These are phyloP conservation scores for Lacerta agilis DNA, from an alignment of 2,797 vertebrate species.

Conservation along the genomic window DNA sequence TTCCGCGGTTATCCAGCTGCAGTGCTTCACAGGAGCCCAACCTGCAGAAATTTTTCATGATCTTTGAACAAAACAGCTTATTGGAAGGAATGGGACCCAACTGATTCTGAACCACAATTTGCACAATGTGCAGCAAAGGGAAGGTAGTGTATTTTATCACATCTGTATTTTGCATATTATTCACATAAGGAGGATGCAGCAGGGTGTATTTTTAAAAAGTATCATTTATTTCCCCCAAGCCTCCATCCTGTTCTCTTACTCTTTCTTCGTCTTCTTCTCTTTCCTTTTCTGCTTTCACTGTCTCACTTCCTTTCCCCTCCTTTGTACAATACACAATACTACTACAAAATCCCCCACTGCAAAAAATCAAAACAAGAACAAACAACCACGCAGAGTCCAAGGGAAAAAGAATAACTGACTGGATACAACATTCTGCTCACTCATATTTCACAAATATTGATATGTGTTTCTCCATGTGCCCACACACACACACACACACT, in stretches of 20 bases:
- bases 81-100: not conserved
- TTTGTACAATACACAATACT: not conserved
- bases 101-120: not conserved
- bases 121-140: not conserved
- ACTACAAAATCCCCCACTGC: not conserved
- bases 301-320: too few species aligned
- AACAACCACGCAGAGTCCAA: not conserved
- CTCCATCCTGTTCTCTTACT: not conserved
- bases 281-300: not conserved
- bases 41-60: slow-evolving; percentile 9
- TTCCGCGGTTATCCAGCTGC: slow-evolving; percentile 21
- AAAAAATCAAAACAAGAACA: not conserved
- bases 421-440: not conserved
- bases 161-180: not conserved
- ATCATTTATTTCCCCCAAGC: not conserved
- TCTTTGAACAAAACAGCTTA: not conserved
- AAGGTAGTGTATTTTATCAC: not conserved
- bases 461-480: not conserved
- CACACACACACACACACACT: too few species aligned
- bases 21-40: slow-evolving; percentile 23
- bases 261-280: not conserved
- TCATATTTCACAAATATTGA: not conserved
- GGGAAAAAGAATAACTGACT: not conserved
- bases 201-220: not conserved
- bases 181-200: not conserved